Percentiles rank a stretch among this genome's conserved stretches.
phyloP scores from a whole-genome alignment of 2,797 vertebrate genomes.

The Prionace glauca region DNA sequence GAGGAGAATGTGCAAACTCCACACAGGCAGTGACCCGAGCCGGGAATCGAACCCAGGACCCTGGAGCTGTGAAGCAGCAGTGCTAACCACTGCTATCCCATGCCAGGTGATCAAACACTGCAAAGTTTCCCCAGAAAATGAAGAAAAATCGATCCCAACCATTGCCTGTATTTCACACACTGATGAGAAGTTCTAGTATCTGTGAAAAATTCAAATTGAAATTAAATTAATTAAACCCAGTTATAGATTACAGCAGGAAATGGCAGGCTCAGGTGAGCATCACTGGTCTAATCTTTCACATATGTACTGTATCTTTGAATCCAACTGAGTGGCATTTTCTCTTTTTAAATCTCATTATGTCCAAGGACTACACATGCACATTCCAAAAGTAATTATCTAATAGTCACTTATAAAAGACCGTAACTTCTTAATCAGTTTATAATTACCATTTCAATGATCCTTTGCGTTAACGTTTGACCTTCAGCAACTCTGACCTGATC shows the following conservation, averaged over 20 bases:
- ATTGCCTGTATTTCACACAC: background rate
- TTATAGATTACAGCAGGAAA: background rate
- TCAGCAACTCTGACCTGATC: slow-evolving; percentile 98
- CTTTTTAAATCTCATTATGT: slow-evolving; percentile 37
- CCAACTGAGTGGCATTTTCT: slow-evolving; percentile 12
- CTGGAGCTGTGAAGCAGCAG: too few relatives aligned
- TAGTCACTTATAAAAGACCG: slow-evolving; percentile 87
- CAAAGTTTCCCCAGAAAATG: background rate
- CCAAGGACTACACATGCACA: slow-evolving; percentile 48
- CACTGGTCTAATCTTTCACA: background rate
- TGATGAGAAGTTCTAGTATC: background rate
- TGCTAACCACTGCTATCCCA: too few relatives aligned
- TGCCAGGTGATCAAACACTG: background rate
- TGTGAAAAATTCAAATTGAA: background rate
- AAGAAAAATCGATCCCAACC: background rate
- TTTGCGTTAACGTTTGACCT: slow-evolving; percentile 94
- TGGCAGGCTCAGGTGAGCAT: slow-evolving; percentile 2
- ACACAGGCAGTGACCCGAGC: too few relatives aligned
- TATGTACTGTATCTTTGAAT: background rate
- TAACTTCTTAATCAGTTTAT: slow-evolving; percentile 99
- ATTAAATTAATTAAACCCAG: background rate
- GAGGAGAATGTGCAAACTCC: too few relatives aligned
- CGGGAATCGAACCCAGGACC: too few relatives aligned
- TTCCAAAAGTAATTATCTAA: slow-evolving; percentile 87
- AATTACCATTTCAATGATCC: slow-evolving; percentile 99